phyloP scores from a whole-genome alignment of 2,888 invertebrate species.

The Drosophila infuscata region DNA sequence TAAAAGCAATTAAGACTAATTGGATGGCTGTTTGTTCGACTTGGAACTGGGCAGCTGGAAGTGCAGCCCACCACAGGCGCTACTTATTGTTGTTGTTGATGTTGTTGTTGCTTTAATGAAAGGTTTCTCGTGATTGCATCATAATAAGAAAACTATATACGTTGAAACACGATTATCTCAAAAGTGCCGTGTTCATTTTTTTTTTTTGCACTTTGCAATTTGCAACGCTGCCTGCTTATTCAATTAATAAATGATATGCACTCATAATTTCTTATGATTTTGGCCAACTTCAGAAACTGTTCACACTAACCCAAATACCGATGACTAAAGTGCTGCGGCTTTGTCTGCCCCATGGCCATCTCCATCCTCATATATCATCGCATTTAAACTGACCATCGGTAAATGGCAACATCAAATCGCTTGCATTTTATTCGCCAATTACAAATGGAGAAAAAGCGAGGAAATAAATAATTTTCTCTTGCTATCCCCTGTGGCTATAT shows the following conservation, averaged over 20 bases:
- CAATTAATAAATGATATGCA: conserved; percentile 28
- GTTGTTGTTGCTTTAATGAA: conserved; percentile 20
- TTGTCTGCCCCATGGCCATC: conserved; percentile 7
- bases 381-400: conserved; percentile 57
- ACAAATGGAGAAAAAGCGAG: conserved; percentile 29
- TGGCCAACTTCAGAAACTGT: conserved; percentile 35
- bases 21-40: conserved; percentile 51
- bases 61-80: conserved; percentile 59
- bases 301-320: conserved; percentile 70
- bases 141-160: conserved; percentile 30
- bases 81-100: conserved; percentile 9
- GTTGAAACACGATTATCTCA: conserved; percentile 12
- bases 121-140: conserved; percentile 43
- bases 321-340: conserved; percentile 20
- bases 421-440: conserved; percentile 64
- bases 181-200: neutral
- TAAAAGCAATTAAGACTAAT: conserved; percentile 74
- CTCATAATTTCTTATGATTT: conserved; percentile 26
- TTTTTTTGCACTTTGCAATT: neutral
- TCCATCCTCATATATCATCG: conserved; percentile 28
- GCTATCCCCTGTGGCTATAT: conserved; percentile 34
- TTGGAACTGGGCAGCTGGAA: conserved; percentile 38
- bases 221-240: neutral
- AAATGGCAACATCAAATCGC: conserved; percentile 57
- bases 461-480: conserved; percentile 9